Evolutionary conservation across 2,888 invertebrate genomes (phyloP).

Genomic region (Philereme transversata): DNA sequence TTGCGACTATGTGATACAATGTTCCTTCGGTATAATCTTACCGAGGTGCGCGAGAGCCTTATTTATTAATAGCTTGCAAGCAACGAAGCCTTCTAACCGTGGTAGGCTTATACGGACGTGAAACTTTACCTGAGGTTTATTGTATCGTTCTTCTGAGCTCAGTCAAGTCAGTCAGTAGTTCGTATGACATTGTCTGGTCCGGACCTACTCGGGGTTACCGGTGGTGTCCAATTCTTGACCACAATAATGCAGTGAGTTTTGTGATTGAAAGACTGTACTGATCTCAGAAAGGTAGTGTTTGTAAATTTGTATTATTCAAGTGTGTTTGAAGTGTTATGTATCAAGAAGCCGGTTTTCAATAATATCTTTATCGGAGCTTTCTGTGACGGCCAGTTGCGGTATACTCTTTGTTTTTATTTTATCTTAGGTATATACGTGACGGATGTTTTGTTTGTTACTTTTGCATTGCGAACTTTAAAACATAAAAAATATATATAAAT

Average conservation of each 20-base stretch:
- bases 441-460: too few species aligned
- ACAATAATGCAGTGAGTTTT: constrained; percentile 65
- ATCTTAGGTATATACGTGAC: not conserved
- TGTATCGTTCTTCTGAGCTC: constrained; percentile 52
- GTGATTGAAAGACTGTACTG: constrained; percentile 61
- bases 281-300: constrained; percentile 61
- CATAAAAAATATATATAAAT: too few species aligned
- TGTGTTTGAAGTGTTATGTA: constrained; percentile 21
- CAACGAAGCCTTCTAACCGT: constrained; percentile 44
- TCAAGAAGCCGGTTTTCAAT: constrained; percentile 33
- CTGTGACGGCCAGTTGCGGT: constrained; percentile 28
- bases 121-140: constrained; percentile 72
- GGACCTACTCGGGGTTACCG: constrained; percentile 40
- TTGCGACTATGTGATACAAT: constrained; percentile 62
- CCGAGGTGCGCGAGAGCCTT: constrained; percentile 24
- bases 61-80: constrained; percentile 25
- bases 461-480: not conserved
- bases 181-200: constrained; percentile 55
- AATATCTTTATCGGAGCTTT: constrained; percentile 26
- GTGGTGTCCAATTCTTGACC: constrained; percentile 35
- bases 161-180: constrained; percentile 79
- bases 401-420: constrained; percentile 28
- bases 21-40: constrained; percentile 49
- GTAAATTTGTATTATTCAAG: constrained; percentile 30
- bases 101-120: constrained; percentile 61